Evolutionary conservation across 2,888 invertebrate genomes (phyloP).

Genomic region (Leucoma salicis): DNA sequence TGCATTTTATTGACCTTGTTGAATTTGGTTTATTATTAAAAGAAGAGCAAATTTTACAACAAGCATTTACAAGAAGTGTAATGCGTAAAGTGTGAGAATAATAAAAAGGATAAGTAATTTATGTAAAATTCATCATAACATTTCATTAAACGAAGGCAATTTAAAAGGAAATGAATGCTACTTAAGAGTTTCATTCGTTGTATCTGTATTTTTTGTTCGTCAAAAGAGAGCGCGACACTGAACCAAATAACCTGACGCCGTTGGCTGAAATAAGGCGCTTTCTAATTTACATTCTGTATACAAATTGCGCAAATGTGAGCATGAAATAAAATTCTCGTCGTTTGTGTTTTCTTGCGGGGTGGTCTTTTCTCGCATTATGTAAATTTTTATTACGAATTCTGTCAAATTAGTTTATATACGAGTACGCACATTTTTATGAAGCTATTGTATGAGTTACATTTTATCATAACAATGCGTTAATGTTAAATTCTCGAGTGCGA

Average conservation of each 20-base stretch:
- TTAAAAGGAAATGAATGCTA: conserved; percentile 55
- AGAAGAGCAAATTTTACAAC: no score
- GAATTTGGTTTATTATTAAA: no score
- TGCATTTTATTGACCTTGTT: no score
- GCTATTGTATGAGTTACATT: conserved; percentile 42
- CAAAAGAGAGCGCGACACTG: conserved; percentile 59
- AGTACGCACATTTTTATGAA: conserved; percentile 58
- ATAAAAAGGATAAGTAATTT: conserved; percentile 21
- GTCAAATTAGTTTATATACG: conserved; percentile 68
- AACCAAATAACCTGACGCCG: conserved; percentile 74
- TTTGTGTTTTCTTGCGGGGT: conserved; percentile 71
- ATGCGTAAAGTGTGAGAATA: no score
- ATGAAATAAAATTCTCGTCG: conserved; percentile 76
- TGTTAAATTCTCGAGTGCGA: conserved; percentile 14
- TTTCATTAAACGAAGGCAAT: conserved; percentile 50
- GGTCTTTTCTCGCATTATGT: conserved; percentile 73
- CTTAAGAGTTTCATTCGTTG: conserved; percentile 49
- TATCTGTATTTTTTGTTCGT: conserved; percentile 57
- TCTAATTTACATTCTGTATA: conserved; percentile 80
- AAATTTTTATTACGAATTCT: conserved; percentile 71
- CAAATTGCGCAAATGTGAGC: conserved; percentile 77
- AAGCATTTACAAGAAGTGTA: no score
- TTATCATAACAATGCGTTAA: conserved; percentile 25
- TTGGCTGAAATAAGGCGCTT: conserved; percentile 72
- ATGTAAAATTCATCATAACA: conserved; percentile 45